phyloP scores from a whole-genome alignment of 1,140 invertebrate species.

The Cecropterus lyciades region DNA sequence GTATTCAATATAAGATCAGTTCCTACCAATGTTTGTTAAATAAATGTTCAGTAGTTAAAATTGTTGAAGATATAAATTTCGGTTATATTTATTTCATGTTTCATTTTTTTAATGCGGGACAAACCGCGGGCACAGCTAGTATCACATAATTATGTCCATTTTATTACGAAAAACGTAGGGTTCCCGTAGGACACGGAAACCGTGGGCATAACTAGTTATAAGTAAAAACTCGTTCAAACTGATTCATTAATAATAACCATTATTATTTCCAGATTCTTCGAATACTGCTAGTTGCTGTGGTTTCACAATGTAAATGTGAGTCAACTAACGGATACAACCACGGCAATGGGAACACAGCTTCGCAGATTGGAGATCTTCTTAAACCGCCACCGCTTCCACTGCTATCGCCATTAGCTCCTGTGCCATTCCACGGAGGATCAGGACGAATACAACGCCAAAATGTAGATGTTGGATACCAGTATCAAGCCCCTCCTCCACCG shows the following conservation, averaged over 20 bases:
- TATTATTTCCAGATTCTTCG: conserved; percentile 64
- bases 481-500: conserved; percentile 53
- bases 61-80: too few species aligned
- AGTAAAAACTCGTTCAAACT: too few species aligned
- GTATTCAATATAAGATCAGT: too few species aligned
- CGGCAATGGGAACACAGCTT: conserved; percentile 48
- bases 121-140: too few species aligned
- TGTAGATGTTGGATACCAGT: conserved; percentile 54
- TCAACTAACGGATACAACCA: conserved; percentile 47
- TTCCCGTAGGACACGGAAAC: too few species aligned
- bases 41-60: too few species aligned
- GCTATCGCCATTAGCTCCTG: conserved; percentile 56
- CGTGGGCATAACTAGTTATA: too few species aligned
- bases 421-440: conserved; percentile 66
- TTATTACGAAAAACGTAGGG: too few species aligned
- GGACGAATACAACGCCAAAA: conserved; percentile 59
- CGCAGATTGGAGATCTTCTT: conserved; percentile 62
- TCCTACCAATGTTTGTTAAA: too few species aligned
- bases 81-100: too few species aligned
- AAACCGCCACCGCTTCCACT: conserved; percentile 69
- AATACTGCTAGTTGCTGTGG: conserved; percentile 53
- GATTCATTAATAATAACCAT: neutral
- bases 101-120: too few species aligned
- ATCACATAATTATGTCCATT: too few species aligned
- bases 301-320: conserved; percentile 58